Conservation (phyloP, 2,888 invertebrate genomes). For the Lissonota sp. region DNA sequence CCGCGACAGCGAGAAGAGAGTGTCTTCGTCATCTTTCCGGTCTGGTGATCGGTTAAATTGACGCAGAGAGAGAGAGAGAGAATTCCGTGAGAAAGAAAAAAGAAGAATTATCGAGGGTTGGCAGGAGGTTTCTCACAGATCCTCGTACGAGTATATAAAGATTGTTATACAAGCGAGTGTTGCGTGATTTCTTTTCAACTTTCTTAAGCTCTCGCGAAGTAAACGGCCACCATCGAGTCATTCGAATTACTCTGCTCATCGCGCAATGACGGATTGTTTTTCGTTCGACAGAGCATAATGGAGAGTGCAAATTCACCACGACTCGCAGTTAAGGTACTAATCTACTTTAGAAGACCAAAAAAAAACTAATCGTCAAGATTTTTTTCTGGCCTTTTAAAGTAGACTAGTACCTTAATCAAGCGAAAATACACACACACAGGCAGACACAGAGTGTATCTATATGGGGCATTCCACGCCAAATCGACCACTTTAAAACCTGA, state of each 20-base stretch:
- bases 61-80: constrained; percentile 3
- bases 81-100: constrained; percentile 43
- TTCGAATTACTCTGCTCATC: constrained; percentile 29
- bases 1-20: neutral
- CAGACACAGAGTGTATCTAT: constrained; percentile 16
- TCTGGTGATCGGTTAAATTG: constrained; percentile 52
- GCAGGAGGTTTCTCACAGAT: constrained; percentile 48
- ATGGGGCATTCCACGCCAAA: too few species aligned
- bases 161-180: neutral
- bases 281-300: too few species aligned
- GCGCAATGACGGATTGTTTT: constrained; percentile 30
- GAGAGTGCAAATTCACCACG: constrained; percentile 29
- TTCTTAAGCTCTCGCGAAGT: constrained; percentile 16
- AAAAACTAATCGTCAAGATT: too few species aligned
- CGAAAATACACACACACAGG: constrained; percentile 32
- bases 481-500: too few species aligned
- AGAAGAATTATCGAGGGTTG: constrained; percentile 43
- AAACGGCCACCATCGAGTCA: constrained; percentile 35
- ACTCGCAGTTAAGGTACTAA: constrained; percentile 55
- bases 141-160: constrained; percentile 17
- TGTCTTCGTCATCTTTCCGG: constrained; percentile 55
- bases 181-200: neutral
- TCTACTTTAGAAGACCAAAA: too few species aligned
- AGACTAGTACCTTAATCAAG: too few species aligned
- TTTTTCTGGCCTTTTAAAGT: too few species aligned